These are phyloP conservation scores for Cephus pygmeus DNA, from an alignment of 2,888 invertebrate species.

Conservation along the genomic window DNA sequence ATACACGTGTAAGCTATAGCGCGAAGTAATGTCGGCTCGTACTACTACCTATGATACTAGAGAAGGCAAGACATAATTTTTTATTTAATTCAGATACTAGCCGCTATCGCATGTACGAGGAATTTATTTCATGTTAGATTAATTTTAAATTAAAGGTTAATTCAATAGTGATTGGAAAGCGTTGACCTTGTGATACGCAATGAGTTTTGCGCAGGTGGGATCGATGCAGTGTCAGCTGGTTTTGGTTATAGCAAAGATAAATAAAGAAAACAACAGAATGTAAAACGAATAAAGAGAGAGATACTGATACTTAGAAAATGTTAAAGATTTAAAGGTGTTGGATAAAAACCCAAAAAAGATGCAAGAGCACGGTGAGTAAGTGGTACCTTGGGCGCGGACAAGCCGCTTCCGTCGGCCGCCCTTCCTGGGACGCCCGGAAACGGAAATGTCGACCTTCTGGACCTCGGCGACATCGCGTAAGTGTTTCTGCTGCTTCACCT, in stretches of 20 bases:
- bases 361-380: conserved; percentile 27
- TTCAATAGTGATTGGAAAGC: not conserved
- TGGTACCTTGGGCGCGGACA: conserved; percentile 53
- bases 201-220: not conserved
- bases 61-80: too few relatives aligned
- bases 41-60: not conserved
- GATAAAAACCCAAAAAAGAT: conserved; percentile 8
- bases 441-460: conserved; percentile 41
- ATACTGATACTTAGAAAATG: not conserved
- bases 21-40: not conserved
- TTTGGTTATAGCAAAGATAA: not conserved
- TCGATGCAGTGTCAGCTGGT: not conserved
- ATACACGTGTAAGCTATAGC: not conserved
- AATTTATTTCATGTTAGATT: not conserved
- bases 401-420: conserved; percentile 45
- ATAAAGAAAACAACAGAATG: conserved; percentile 1
- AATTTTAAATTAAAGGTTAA: not conserved
- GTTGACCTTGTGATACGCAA: not conserved
- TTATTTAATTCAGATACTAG: not conserved
- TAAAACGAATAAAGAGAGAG: not conserved
- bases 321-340: conserved; percentile 7
- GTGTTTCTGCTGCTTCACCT: conserved; percentile 60
- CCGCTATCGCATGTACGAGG: not conserved
- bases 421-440: conserved; percentile 45
- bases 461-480: conserved; percentile 45